Conservation (phyloP, 2,888 invertebrate genomes). For the Pandemis cinnamomeana region DNA sequence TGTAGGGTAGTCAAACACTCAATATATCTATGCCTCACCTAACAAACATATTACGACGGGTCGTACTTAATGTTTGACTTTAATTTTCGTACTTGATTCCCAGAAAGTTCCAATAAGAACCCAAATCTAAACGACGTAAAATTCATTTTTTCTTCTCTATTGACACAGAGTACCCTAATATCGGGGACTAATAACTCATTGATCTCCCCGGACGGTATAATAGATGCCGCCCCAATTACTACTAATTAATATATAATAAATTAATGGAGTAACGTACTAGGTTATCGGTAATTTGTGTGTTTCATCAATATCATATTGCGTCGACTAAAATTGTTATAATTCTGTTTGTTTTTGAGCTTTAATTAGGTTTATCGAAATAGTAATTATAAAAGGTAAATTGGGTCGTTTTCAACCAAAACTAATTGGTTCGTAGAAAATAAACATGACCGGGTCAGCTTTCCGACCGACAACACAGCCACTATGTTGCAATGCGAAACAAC, state of each 20-base stretch:
- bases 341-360: background rate
- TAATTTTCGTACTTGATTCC: background rate
- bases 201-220: slow-evolving; percentile 21
- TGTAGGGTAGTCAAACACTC: background rate
- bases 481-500: too few relatives aligned
- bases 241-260: slow-evolving; percentile 38
- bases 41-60: background rate
- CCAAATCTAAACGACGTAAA: background rate
- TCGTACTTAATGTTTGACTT: background rate
- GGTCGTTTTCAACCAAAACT: background rate
- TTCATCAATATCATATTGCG: slow-evolving; percentile 11
- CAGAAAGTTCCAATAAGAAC: background rate
- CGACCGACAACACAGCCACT: background rate
- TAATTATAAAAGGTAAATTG: background rate
- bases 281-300: slow-evolving; percentile 21
- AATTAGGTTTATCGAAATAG: slow-evolving; percentile 3
- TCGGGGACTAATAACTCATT: slow-evolving; percentile 30
- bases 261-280: slow-evolving; percentile 27
- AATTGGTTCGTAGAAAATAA: background rate
- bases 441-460: background rate
- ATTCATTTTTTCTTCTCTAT: slow-evolving; percentile 2
- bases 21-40: background rate
- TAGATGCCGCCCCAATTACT: slow-evolving; percentile 32
- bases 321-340: background rate
- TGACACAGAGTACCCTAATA: background rate